These are phyloP conservation scores for Celastrina argiolus DNA, from an alignment of 2,888 invertebrate genomes.

Conservation along the genomic window DNA sequence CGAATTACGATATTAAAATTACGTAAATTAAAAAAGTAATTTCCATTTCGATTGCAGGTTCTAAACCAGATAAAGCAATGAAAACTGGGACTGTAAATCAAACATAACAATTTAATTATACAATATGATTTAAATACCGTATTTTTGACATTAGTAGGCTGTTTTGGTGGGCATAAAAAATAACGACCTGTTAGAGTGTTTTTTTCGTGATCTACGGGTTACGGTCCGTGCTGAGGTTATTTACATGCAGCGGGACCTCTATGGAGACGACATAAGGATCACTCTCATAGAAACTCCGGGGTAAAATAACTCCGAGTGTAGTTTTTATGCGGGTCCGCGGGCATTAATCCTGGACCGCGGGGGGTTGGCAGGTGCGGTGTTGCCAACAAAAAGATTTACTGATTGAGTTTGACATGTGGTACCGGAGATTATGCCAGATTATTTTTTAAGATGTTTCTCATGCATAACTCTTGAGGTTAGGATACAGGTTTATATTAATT, in stretches of 20 bases:
- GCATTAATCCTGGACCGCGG: conserved; percentile 61
- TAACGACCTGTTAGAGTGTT: conserved; percentile 3
- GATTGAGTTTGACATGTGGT: conserved; percentile 29
- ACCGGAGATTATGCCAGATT: conserved; percentile 29
- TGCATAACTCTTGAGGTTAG: neutral
- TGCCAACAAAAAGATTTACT: conserved; percentile 40
- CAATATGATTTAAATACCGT: conserved; percentile 1
- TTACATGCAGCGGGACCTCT: neutral
- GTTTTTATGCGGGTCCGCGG: neutral
- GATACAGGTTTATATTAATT: neutral
- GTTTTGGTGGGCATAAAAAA: conserved; percentile 9
- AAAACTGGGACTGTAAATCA: neutral
- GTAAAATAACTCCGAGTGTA: neutral
- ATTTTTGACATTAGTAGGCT: conserved; percentile 9
- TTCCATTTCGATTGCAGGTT: no score
- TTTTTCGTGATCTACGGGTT: neutral
- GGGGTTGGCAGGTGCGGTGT: conserved; percentile 62
- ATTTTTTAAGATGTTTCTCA: conserved; percentile 8
- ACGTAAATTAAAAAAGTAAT: no score
- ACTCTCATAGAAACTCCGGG: neutral
- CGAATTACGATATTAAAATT: no score
- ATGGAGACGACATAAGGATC: neutral
- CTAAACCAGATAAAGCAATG: no score
- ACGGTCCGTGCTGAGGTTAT: neutral
- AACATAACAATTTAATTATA: neutral